phyloP scores from a whole-genome alignment of 2,113 vertebrate genomes.

The Xyliphius kryptos region DNA sequence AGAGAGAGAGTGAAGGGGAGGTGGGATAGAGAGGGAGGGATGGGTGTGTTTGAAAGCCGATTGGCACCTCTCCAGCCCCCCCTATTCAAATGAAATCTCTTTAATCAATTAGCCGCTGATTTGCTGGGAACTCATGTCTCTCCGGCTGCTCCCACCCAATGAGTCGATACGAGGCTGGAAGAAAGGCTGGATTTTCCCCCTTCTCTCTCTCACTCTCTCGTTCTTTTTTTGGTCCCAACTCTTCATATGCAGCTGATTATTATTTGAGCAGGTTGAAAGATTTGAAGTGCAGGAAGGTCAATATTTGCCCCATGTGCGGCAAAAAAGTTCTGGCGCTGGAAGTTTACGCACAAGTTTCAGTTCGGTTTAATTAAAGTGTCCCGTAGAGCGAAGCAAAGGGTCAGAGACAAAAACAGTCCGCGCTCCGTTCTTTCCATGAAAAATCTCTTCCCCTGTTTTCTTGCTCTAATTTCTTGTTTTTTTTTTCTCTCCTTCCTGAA shows the following conservation, averaged over 20 bases:
- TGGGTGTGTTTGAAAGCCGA: constrained; percentile 89
- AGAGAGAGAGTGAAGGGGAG: too few species aligned
- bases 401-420: too few species aligned
- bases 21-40: background rate
- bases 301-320: constrained; percentile 42
- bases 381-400: constrained; percentile 33
- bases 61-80: constrained; percentile 94
- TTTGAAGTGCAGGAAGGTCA: constrained; percentile 78
- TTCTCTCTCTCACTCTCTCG: too few species aligned
- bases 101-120: constrained; percentile 99
- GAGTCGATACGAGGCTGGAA: constrained; percentile 76
- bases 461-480: too few species aligned
- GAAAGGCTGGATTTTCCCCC: constrained; percentile 83
- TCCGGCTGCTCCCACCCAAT: constrained; percentile 94
- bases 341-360: constrained; percentile 41
- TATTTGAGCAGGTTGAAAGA: too few species aligned
- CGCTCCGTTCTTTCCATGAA: too few species aligned
- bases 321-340: constrained; percentile 33
- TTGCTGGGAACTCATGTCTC: constrained; percentile 98
- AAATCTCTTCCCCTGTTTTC: too few species aligned
- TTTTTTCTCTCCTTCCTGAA: too few species aligned
- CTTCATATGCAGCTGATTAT: constrained; percentile 77
- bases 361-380: constrained; percentile 39
- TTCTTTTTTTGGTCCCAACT: constrained; percentile 55
- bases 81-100: constrained; percentile 98